Evolutionary conservation across 2,113 vertebrate genomes (phyloP).

Genomic region (Smithornis capensis): DNA sequence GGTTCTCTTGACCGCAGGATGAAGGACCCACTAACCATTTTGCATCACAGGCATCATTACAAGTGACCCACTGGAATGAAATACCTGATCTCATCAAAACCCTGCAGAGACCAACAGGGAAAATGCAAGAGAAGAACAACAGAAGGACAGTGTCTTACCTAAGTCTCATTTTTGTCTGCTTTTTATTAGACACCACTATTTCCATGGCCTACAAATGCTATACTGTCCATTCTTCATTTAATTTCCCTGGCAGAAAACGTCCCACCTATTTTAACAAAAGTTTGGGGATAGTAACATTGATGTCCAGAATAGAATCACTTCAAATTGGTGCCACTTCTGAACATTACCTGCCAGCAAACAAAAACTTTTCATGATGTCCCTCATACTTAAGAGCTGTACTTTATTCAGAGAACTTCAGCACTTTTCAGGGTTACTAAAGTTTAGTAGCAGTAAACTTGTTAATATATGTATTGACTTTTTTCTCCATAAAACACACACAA

Average conservation of each 20-base stretch:
- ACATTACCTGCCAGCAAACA: background rate
- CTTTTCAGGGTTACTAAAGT: background rate
- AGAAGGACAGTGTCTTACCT: background rate
- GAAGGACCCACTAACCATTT: background rate
- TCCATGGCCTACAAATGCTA: background rate
- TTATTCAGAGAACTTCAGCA: background rate
- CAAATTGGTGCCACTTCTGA: background rate
- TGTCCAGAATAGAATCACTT: background rate
- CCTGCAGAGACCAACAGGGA: background rate
- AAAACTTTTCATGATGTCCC: background rate
- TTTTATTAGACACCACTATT: background rate
- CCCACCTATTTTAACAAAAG: background rate
- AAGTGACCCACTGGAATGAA: background rate
- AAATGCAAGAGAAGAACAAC: background rate
- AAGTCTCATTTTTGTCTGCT: background rate
- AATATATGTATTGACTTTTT: background rate
- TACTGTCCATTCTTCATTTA: background rate
- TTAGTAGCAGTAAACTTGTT: background rate
- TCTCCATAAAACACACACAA: background rate
- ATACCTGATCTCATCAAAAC: background rate
- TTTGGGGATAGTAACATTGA: background rate
- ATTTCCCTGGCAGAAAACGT: background rate
- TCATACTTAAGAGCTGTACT: background rate
- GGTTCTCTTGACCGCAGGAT: background rate
- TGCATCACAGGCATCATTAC: background rate